Base-by-base conservation (phyloP, 2,113 vertebrate genomes). In the Xerus inauris region DNA sequence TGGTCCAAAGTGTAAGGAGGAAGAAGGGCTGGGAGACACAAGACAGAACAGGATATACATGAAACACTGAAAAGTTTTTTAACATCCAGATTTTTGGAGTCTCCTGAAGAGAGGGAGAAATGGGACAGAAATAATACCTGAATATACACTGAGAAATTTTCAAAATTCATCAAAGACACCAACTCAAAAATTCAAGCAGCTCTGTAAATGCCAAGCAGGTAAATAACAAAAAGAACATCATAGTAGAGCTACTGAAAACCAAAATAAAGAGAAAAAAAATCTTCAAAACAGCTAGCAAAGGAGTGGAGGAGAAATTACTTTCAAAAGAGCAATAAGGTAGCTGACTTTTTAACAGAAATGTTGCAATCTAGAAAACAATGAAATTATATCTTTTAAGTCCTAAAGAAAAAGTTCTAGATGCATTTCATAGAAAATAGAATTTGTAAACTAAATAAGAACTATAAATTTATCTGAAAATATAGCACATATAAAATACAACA, bases 141-240 rank as follows among this genome's bases (percentile, higher is more conserved):
- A 64, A 90, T n/a, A 87, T 19, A n/a, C 3, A 86, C 69, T 93
- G 75, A 93, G 62, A 92, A 90, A 90, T 71, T 86, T 83, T 38
- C 40, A 77, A 86, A 93, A 93, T 14, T 38, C 51, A 93, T 90
- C 51, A 67, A 85, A 96, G 69, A 64, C 30, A 28, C 24, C 17
- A 54, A 77, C 76, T 32, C 20, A 90, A 30, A 80, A 93, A 62
- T 73, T 95, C 65, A 84, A 45, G 2, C 87, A 42, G 8, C 54
- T 90, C 80, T 92, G 30, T 86, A 45, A 87, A 80, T 7, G 8
- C 26, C 65, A 83, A n/a, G 30, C 40, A 79, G 40, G 38, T 71
- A 84, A 88, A 87, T 19, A 73, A 87, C 19, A 76, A 77, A 89
- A 89, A 86, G 32, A 90, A 87, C 54, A 35, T 20, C 65, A 51